Conservation (phyloP, 1,140 invertebrate species). For the Zaprionus vittiger region DNA sequence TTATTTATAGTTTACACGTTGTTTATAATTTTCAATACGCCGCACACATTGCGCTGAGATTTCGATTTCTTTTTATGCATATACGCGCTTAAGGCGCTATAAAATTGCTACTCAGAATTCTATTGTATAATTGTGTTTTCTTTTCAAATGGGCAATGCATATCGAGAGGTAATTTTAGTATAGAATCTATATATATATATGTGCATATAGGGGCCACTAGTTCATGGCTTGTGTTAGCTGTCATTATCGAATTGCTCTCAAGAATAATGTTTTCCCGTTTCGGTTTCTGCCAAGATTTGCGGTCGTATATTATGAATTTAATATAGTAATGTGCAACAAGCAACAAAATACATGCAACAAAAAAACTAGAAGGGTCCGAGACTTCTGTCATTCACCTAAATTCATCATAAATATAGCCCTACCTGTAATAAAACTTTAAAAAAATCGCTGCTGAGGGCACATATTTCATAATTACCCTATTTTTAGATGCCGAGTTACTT, state of each 20-base stretch:
- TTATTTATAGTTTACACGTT: constrained; percentile 46
- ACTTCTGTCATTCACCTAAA: too few relatives aligned
- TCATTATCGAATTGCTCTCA: constrained; percentile 48
- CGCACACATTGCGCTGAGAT: constrained; percentile 20
- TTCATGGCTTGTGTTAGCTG: constrained; percentile 51
- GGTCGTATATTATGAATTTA: neutral
- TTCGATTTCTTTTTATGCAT: constrained; percentile 34
- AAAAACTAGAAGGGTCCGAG: too few relatives aligned
- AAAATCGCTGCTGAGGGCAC: too few relatives aligned
- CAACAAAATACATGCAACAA: too few relatives aligned
- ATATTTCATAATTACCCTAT: too few relatives aligned
- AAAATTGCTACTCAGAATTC: constrained; percentile 18
- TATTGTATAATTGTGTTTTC: constrained; percentile 18
- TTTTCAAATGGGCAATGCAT: constrained; percentile 10
- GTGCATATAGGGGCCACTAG: neutral
- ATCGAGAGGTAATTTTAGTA: neutral
- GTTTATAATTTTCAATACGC: constrained; percentile 37
- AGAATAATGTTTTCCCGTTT: constrained; percentile 6
- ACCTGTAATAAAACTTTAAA: too few relatives aligned
- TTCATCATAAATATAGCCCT: too few relatives aligned
- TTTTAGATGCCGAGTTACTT: too few relatives aligned
- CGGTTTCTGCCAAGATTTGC: neutral
- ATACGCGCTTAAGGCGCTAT: constrained; percentile 25
- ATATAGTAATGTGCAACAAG: neutral
- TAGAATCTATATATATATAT: constrained; percentile 23